Base-by-base conservation (phyloP, 2,888 invertebrate genomes). In the Oxytorus armatus region DNA sequence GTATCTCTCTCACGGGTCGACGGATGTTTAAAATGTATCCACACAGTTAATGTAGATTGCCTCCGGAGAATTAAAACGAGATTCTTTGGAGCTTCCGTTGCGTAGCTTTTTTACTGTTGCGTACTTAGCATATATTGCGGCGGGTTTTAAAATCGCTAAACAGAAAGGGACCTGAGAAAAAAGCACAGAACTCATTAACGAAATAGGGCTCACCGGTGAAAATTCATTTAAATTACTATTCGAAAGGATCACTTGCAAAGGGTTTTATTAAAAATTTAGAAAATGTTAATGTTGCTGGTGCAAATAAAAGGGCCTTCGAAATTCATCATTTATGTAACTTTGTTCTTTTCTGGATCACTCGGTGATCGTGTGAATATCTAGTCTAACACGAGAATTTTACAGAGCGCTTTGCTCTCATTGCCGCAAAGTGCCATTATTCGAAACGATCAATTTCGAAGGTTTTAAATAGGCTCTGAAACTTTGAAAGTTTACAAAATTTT, bases 11-110 rank as follows among this genome's bases (percentile, higher is more conserved):
- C 11, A 18, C 10, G 11, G 39, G 3, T 61, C 61, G 18, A 18
- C 49, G 59, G 14, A 63, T 55, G 53, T 49, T 63, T 25, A 23
- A 78, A 68, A 73, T 55, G 42, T 69, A 51, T 29, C 36, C 65
- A 1, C 49, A 53, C 21, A 18, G 25, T 47, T 33, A 36, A 68
- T 73, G 61, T 25, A 61, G 63, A 78, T 78, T 23, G 8, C 55
- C 33, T n/a, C n/a, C 7, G 18, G n/a, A 11, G 14, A 49, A 65
- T 72, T 72, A 65, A 47, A 57, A 29, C 3, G 33, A 21, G 36
- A 21, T 8, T 42, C 49, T 36, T 65, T 47, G 25, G 14, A n/a
- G 14, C 39, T 0, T 25, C n/a, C 7, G 29, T 11, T 23, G 8
- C 16, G 5, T 1, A 10, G 55, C 16, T 69, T 11, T 10, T 36